Evolutionary conservation across 2,888 invertebrate species (phyloP).

Genomic region (Steinernema scapterisci): DNA sequence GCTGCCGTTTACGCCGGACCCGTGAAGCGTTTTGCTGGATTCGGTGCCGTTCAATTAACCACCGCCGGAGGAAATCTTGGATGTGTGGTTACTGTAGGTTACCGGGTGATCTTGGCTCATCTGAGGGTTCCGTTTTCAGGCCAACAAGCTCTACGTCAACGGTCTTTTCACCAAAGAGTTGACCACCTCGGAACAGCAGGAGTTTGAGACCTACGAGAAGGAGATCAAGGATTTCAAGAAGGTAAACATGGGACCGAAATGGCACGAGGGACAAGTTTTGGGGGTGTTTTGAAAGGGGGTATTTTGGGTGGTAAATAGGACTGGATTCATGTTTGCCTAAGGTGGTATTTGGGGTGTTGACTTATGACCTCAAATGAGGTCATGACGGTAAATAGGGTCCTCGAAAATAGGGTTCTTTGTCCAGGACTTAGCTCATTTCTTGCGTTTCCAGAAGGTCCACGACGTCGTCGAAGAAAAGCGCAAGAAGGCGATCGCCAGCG

Average conservation of each 20-base stretch:
- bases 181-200: slow-evolving; percentile 51
- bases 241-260: slow-evolving; percentile 39
- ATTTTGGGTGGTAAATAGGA: no score
- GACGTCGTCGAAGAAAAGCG: slow-evolving; percentile 50
- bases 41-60: slow-evolving; percentile 50
- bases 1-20: slow-evolving; percentile 46
- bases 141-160: slow-evolving; percentile 60
- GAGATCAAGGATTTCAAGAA: slow-evolving; percentile 55
- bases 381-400: background rate
- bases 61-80: slow-evolving; percentile 60
- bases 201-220: slow-evolving; percentile 41
- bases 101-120: background rate
- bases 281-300: slow-evolving; percentile 38
- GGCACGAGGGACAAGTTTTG: slow-evolving; percentile 40
- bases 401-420: background rate
- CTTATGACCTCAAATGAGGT: background rate
- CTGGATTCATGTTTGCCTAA: background rate
- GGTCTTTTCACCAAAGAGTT: slow-evolving; percentile 57
- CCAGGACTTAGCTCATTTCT: background rate
- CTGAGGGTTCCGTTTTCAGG: slow-evolving; percentile 36
- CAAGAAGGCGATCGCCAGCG: slow-evolving; percentile 32
- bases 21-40: slow-evolving; percentile 54
- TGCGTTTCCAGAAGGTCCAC: slow-evolving; percentile 3
- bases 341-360: background rate
- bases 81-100: slow-evolving; percentile 62